Evolutionary conservation across 2,888 invertebrate species (phyloP), one percentile per base, ranked within the genome.

Genomic region (Cryptophagus acutangulus): DNA sequence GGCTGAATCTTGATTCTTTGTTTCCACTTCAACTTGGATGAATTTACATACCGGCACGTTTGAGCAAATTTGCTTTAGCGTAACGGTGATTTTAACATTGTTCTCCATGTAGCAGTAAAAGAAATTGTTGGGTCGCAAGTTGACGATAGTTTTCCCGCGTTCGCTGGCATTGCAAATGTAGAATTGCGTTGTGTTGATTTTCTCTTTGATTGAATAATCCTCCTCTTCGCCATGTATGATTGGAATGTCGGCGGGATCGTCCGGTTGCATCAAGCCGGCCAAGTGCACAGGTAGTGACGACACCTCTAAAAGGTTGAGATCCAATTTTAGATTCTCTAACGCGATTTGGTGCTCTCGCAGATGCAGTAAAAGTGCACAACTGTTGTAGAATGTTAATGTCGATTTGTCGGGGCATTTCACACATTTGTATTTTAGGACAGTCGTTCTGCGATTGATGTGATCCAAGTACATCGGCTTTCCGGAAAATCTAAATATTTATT

Each of bases 1-100:
- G 6, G 17, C 24, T 18, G 17, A 15, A 8, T 18, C 28, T 38
- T 30, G 5, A 15, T 14, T 17, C 8, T 4, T 33, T 33, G 16
- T 33, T 34, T 13, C 24, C 17, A 18, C 41, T 33, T 58, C 51
- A 4, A 51, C 17, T 26, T 44, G 49, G 5, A 67, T 51, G 50
- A 68, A 67, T 29, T 59, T 45, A 43, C 69, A 69, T 46, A 59
- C 55, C 10, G 68, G 68, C 35, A 67, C 52, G 28, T 65, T 66
- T 9, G 47, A 50, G 33, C 62, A 56, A 2, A 66, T 55, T 54
- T 68, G 68, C 38, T 61, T 61, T 17, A 69, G 50, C 2, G 58
- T 54, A 35, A 69, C 43, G n/a, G 43, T 5, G 5, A 15, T 31
- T 3, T 9, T 9, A 3, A 47, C 43, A 10, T 30, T 29, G 16